A percentile compares a stretch with the other conserved stretches of the same genome.
Conservation (phyloP, 2,888 invertebrate species). For the Caenorhabditis sp. region DNA sequence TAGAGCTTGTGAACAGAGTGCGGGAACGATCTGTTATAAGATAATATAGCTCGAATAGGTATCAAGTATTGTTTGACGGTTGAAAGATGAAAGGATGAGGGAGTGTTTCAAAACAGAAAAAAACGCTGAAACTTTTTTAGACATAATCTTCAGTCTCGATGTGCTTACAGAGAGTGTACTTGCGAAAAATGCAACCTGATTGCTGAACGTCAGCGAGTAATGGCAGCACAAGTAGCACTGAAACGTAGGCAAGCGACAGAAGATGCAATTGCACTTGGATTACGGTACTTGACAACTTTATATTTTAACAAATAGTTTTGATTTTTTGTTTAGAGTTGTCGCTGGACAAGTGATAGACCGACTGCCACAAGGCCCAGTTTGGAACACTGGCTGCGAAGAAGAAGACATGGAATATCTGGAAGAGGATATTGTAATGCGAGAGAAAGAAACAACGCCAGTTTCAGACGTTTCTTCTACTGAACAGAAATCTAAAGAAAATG, state of each 20-base stretch:
- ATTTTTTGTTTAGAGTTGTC: constrained; percentile 60
- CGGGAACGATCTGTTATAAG: no score
- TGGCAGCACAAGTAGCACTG: constrained; percentile 89
- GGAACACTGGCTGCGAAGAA: constrained; percentile 80
- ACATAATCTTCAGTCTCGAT: not conserved
- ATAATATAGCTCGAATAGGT: constrained; percentile 3
- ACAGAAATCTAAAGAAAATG: constrained; percentile 22
- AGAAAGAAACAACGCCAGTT: constrained; percentile 27
- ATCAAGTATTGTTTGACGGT: not conserved
- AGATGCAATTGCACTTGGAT: constrained; percentile 77
- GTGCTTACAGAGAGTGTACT: constrained; percentile 87
- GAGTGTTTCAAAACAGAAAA: no score
- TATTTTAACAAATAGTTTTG: not conserved
- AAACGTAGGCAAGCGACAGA: constrained; percentile 78
- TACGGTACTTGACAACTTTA: constrained; percentile 59
- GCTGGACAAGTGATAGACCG: constrained; percentile 82
- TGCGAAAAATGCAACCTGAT: constrained; percentile 98
- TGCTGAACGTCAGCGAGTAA: constrained; percentile 95
- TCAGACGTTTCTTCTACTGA: constrained; percentile 12
- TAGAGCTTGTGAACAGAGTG: constrained; percentile 25
- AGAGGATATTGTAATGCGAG: constrained; percentile 32
- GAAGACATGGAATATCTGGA: constrained; percentile 56
- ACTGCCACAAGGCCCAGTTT: constrained; percentile 91
- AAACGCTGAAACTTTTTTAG: no score
- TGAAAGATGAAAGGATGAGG: no score